These are phyloP conservation scores for Nephila pilipes DNA, from an alignment of 1,140 invertebrate genomes.

Conservation along the genomic window DNA sequence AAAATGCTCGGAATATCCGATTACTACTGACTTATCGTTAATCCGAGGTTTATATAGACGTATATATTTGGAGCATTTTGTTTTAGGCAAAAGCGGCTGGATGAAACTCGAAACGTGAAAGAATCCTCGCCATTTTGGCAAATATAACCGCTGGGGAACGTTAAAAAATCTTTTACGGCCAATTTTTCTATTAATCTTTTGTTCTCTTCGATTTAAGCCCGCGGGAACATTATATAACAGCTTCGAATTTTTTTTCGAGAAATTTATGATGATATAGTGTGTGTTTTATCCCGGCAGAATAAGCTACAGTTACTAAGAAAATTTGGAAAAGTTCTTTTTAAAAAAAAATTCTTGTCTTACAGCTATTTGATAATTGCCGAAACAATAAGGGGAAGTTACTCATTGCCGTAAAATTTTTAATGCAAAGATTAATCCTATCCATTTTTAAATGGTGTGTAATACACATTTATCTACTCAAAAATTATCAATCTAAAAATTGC, in stretches of 20 bases:
- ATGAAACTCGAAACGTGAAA: conserved; percentile 56
- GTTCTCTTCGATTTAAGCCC: conserved; percentile 56
- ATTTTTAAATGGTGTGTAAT: too few relatives aligned
- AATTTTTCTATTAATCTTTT: conserved; percentile 74
- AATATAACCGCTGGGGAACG: conserved; percentile 66
- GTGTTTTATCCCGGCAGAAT: not conserved
- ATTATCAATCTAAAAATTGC: too few relatives aligned
- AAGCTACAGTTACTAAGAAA: too few relatives aligned
- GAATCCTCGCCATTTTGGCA: conserved; percentile 50
- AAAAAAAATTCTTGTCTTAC: too few relatives aligned
- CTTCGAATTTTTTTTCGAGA: not conserved
- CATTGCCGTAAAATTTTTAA: too few relatives aligned
- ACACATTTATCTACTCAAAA: too few relatives aligned
- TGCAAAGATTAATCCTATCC: too few relatives aligned
- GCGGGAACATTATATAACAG: conserved; percentile 31
- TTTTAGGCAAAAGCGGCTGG: conserved; percentile 8
- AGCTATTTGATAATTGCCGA: too few relatives aligned
- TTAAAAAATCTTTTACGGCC: conserved; percentile 67
- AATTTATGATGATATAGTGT: not conserved
- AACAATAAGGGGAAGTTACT: too few relatives aligned
- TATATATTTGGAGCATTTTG: conserved; percentile 45
- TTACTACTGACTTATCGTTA: conserved; percentile 73
- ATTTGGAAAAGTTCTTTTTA: too few relatives aligned
- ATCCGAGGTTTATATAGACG: conserved; percentile 66
- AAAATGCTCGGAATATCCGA: conserved; percentile 61